Evolutionary conservation across 2,113 vertebrate genomes (phyloP), one percentile per base, ranked within the genome.

Genomic region (Pelvicachromis taeniatus): DNA sequence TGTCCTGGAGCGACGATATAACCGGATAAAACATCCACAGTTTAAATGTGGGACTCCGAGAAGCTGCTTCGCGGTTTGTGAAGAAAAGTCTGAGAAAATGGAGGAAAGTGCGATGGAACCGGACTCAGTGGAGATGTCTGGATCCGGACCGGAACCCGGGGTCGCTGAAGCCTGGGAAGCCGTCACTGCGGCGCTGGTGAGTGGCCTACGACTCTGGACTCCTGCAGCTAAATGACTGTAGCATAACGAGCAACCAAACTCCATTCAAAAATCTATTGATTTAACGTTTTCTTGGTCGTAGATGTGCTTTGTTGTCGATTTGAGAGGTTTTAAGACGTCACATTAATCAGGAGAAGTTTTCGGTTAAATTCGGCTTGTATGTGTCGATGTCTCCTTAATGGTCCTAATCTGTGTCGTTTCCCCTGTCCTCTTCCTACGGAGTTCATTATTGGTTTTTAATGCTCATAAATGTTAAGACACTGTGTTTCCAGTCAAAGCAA

Each of bases 151-250:
- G 1, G 50, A n/a, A 4, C 77, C 26, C 3, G 83, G 88, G 3
- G 82, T 95, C 2, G 79, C 94, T 3, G 88, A 42, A 12, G 95
- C 95, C 5, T 96, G 96, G 96, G 94, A 96, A 13, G 89, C 86
- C 0, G 95, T 96, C 38, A 95, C 95, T 7, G 73, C 93, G 9
- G 92, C 91, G 38, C 48, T 96, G 95, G 96, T 96, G 90, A 95
- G 96, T 87, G 6, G 16, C 2, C 3, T 33, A 16, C 6, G n/a
- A 14, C 56, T 4, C 35, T 2, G 80, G 21, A 45, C 21, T 5
- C 17, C 3, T 5, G 33, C 1, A 19, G 45, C 9, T 5, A 13
- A 21, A 16, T 7, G n/a, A 38, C 6, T 2, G 31, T 11, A 5
- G 3, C 5, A 10, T 4, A 50, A 9, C 21, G 19, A 21, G 23